Percentiles rank a stretch among this genome's conserved stretches.
phyloP scores from a whole-genome alignment of 2,797 vertebrate genomes.

The Sebastes cheni region DNA sequence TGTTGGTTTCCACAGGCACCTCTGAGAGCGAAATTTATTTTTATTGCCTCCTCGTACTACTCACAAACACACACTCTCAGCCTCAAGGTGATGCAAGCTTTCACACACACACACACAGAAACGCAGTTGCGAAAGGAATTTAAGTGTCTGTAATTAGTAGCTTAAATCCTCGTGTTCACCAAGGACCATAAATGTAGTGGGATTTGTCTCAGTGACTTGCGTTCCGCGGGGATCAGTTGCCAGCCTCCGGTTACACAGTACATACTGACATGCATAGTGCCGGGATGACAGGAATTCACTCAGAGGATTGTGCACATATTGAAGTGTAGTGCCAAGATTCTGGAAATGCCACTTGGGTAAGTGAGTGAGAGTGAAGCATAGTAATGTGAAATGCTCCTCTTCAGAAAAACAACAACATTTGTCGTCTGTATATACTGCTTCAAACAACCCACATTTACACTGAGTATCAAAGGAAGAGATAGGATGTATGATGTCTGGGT shows the following conservation, averaged over 20 bases:
- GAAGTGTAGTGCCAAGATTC: slow-evolving; percentile 37
- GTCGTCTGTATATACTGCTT: neutral
- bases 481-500: neutral
- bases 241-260: slow-evolving; percentile 38
- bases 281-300: slow-evolving; percentile 52
- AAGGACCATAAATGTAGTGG: slow-evolving; percentile 38
- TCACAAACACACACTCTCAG: slow-evolving; percentile 8
- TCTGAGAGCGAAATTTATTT: slow-evolving; percentile 30
- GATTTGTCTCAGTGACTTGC: slow-evolving; percentile 49
- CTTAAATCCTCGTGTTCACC: slow-evolving; percentile 47
- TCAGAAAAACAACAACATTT: neutral
- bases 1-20: slow-evolving; percentile 50
- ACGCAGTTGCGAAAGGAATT: slow-evolving; percentile 29
- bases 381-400: slow-evolving; percentile 27
- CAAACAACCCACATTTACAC: neutral
- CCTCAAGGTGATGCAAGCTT: slow-evolving; percentile 11
- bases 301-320: slow-evolving; percentile 34
- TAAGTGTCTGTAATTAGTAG: slow-evolving; percentile 57
- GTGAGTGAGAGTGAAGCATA: slow-evolving; percentile 30
- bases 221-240: slow-evolving; percentile 44
- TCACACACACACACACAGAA: neutral
- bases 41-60: slow-evolving; percentile 28
- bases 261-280: slow-evolving; percentile 44
- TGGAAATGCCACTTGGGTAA: slow-evolving; percentile 30
- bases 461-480: neutral